phyloP scores from a whole-genome alignment of 1,140 invertebrate genomes.

The Bombus terrestris region DNA sequence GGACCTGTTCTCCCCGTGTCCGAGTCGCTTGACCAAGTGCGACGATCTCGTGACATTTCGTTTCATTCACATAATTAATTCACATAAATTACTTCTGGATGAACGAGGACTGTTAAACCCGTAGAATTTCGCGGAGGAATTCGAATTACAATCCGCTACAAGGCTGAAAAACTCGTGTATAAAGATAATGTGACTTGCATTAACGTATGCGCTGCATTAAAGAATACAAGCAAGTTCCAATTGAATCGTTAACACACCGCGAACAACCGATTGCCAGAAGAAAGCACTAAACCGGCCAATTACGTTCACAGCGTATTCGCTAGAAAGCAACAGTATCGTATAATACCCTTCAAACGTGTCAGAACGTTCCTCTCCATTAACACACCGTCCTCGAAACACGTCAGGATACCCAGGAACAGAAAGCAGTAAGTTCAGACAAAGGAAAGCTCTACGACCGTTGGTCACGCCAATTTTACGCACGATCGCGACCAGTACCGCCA shows the following conservation, averaged over 20 bases:
- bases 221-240: background rate
- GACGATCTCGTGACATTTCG: conserved; percentile 36
- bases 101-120: too few species aligned
- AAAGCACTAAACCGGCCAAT: conserved; percentile 16
- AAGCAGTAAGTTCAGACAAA: conserved; percentile 16
- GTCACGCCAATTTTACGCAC: conserved; percentile 38
- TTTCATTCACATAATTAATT: too few species aligned
- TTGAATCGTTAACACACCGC: background rate
- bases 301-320: conserved; percentile 5
- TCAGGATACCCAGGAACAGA: background rate
- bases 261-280: conserved; percentile 12
- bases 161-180: background rate
- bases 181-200: background rate
- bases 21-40: background rate
- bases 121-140: background rate
- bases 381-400: background rate
- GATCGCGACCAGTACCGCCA: conserved; percentile 9
- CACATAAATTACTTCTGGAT: background rate
- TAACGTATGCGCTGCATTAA: too few species aligned
- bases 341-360: conserved; percentile 29
- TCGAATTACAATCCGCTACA: background rate
- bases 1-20: conserved; percentile 21
- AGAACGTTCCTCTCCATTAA: conserved; percentile 19
- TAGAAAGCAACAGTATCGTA: conserved; percentile 23
- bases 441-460: conserved; percentile 29